phyloP scores from a whole-genome alignment of 2,888 invertebrate genomes.

The Megaustenia siamemsis region DNA sequence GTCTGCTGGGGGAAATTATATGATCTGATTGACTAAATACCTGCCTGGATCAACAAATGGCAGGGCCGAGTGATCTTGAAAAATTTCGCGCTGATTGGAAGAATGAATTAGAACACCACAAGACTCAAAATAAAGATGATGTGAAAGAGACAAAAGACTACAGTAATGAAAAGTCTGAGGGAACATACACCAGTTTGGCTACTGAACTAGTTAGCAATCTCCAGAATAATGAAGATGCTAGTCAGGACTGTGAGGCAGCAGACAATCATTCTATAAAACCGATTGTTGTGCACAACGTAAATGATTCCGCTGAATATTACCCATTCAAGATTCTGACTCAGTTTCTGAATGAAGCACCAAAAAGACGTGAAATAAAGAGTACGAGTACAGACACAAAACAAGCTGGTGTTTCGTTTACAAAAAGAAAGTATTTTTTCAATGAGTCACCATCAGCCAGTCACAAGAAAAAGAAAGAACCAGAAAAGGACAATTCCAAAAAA shows the following conservation, averaged over 20 bases:
- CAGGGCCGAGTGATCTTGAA: conserved; percentile 24
- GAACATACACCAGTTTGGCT: too few species aligned
- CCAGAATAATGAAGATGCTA: neutral
- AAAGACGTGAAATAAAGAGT: neutral
- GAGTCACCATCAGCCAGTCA: neutral
- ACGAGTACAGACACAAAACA: neutral
- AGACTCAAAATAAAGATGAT: too few species aligned
- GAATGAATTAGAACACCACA: conserved; percentile 28
- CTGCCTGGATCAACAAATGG: too few species aligned
- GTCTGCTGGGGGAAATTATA: too few species aligned
- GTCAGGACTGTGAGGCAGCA: conserved; percentile 14
- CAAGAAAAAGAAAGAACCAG: neutral
- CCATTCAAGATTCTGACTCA: conserved; percentile 52
- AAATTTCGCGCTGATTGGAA: conserved; percentile 48
- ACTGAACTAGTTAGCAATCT: neutral
- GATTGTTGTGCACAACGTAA: neutral
- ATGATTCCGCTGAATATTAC: conserved; percentile 42
- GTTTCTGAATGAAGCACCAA: conserved; percentile 53
- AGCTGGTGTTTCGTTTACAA: neutral
- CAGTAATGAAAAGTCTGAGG: too few species aligned
- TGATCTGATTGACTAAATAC: too few species aligned
- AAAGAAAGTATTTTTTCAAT: conserved; percentile 48
- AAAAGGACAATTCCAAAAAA: too few species aligned
- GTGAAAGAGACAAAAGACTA: too few species aligned
- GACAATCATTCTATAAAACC: neutral